Evolutionary conservation across 1,140 invertebrate genomes (phyloP).

Genomic region (Penaeus japonicus): DNA sequence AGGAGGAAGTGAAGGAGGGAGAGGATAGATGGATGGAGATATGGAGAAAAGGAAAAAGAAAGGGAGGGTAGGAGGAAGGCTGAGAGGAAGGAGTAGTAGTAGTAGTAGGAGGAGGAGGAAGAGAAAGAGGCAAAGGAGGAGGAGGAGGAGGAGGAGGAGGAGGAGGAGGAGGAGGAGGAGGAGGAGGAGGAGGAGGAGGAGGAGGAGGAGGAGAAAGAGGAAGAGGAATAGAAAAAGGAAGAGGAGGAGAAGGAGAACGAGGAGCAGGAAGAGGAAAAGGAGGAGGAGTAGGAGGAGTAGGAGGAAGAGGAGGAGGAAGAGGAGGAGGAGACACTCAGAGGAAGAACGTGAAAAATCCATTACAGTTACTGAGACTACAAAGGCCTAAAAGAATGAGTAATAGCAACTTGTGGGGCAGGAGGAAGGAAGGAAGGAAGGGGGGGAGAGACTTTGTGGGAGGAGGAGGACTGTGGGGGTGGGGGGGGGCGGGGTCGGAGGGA

Average conservation of each 20-base stretch:
- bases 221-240: neutral
- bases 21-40: too few species aligned
- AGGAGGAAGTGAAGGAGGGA: too few species aligned
- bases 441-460: too few species aligned
- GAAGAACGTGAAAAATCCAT: neutral
- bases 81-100: neutral
- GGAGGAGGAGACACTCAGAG: neutral
- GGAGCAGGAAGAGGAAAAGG: neutral
- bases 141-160: neutral
- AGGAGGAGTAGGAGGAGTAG: neutral
- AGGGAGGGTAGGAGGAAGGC: too few species aligned
- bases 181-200: neutral
- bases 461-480: too few species aligned
- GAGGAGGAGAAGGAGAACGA: neutral
- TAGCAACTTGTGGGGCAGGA: too few species aligned
- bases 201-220: neutral
- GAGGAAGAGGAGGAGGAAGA: neutral
- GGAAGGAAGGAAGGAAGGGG: too few species aligned
- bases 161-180: neutral
- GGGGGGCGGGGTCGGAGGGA: too few species aligned
- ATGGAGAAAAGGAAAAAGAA: too few species aligned
- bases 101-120: neutral
- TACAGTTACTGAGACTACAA: neutral
- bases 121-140: neutral
- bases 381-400: neutral